Conservation (phyloP, 2,888 invertebrate species). For the Hirtodrosophila alboralis region DNA sequence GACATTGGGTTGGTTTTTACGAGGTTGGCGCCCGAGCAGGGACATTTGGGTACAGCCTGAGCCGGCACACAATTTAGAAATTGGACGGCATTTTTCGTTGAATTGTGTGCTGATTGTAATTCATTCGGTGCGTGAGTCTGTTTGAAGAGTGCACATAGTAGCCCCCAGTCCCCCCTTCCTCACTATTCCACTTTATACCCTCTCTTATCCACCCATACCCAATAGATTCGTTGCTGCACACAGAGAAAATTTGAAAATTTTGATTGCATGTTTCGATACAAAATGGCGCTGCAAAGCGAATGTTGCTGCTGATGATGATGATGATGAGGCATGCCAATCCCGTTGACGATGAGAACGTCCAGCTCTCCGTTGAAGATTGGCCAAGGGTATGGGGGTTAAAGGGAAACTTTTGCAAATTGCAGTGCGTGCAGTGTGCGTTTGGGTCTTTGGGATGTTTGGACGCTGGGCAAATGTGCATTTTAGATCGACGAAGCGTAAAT, state of each 20-base stretch:
- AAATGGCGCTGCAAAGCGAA: constrained; percentile 75
- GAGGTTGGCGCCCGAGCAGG: constrained; percentile 2
- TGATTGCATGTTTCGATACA: constrained; percentile 82
- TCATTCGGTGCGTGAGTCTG: constrained; percentile 72
- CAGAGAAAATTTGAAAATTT: constrained; percentile 81
- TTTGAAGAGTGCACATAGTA: constrained; percentile 56
- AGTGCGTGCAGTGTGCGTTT: constrained; percentile 67
- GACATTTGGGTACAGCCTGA: constrained; percentile 14
- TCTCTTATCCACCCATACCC: background rate
- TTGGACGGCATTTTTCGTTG: constrained; percentile 79
- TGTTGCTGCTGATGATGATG: constrained; percentile 25
- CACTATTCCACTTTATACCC: too few species aligned
- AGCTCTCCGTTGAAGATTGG: constrained; percentile 54
- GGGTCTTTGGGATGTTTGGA: constrained; percentile 54
- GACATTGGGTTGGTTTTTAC: constrained; percentile 4
- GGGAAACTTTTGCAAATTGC: constrained; percentile 56
- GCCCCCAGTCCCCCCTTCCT: background rate
- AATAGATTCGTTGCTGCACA: constrained; percentile 25
- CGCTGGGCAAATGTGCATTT: constrained; percentile 81
- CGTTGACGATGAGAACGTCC: constrained; percentile 52
- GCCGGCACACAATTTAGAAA: constrained; percentile 72
- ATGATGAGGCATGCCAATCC: constrained; percentile 80
- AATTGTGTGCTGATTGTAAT: constrained; percentile 81
- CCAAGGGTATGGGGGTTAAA: constrained; percentile 12
- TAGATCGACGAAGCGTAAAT: constrained; percentile 83